These are phyloP conservation scores for Neodon shergylaensis DNA, from an alignment of 2,113 vertebrate genomes.

Conservation along the genomic window DNA sequence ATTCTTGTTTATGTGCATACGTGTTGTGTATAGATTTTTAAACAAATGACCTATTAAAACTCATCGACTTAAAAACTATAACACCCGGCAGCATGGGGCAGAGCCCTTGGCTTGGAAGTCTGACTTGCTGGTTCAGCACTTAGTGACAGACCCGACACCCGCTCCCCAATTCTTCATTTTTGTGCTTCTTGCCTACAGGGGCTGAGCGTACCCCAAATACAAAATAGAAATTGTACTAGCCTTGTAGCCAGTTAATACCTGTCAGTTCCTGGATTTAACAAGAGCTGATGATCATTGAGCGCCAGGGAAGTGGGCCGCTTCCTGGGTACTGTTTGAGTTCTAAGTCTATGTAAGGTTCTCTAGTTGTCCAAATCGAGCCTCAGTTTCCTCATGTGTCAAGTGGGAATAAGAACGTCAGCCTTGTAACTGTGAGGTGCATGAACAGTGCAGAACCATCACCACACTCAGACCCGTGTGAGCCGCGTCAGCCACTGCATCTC, in stretches of 20 bases:
- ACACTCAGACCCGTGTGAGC: neutral
- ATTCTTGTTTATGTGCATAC: neutral
- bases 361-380: neutral
- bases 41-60: slow-evolving; percentile 2
- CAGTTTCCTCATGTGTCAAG: slow-evolving; percentile 27
- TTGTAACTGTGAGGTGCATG: neutral
- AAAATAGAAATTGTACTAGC: neutral
- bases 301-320: neutral
- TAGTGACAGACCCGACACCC: neutral
- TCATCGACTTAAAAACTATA: neutral
- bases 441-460: neutral
- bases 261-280: neutral
- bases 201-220: neutral
- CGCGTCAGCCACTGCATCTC: neutral
- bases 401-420: neutral
- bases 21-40: neutral
- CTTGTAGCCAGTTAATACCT: neutral
- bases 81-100: neutral
- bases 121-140: neutral
- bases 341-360: neutral
- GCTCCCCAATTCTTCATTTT: neutral
- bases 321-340: neutral
- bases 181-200: neutral
- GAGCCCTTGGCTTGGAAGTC: neutral
- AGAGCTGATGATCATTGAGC: neutral